Conservation (phyloP, 1,140 invertebrate genomes). For the Sarcophaga peregrina region DNA sequence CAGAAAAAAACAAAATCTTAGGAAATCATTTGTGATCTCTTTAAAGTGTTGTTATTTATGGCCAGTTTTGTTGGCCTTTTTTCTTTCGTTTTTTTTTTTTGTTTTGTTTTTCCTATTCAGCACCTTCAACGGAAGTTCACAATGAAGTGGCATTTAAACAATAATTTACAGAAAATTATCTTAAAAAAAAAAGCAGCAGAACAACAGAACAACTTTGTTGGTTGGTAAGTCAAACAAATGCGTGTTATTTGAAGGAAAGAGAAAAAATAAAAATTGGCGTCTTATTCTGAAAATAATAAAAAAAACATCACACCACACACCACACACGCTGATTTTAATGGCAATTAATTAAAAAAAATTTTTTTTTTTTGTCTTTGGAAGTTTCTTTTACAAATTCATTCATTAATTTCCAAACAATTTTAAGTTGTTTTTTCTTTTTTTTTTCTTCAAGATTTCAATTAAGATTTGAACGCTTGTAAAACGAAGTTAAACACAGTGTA, state of each 20-base stretch:
- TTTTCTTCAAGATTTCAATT: slow-evolving; percentile 9
- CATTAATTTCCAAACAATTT: not conserved
- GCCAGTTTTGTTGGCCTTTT: not conserved
- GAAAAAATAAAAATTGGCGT: not conserved
- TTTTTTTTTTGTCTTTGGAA: too few relatives aligned
- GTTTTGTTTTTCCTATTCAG: not conserved
- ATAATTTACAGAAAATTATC: slow-evolving; percentile 20
- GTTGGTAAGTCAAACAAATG: not conserved
- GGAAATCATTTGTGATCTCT: slow-evolving; percentile 5
- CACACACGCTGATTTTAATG: slow-evolving; percentile 24
- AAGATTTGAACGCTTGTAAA: not conserved
- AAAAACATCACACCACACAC: not conserved
- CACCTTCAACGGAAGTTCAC: slow-evolving; percentile 15
- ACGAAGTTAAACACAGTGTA: not conserved
- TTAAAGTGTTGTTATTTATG: not conserved
- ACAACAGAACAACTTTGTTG: too few relatives aligned
- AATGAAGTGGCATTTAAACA: not conserved
- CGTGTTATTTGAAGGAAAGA: not conserved
- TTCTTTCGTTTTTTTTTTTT: not conserved
- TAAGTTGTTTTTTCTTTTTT: not conserved
- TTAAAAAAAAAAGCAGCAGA: not conserved
- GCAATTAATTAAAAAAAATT: not conserved
- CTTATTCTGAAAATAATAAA: not conserved
- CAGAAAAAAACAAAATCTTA: not conserved
- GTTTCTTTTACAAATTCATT: slow-evolving; percentile 10